phyloP scores from a whole-genome alignment of 1,140 invertebrate genomes.

The Pristionchus pacificus region DNA sequence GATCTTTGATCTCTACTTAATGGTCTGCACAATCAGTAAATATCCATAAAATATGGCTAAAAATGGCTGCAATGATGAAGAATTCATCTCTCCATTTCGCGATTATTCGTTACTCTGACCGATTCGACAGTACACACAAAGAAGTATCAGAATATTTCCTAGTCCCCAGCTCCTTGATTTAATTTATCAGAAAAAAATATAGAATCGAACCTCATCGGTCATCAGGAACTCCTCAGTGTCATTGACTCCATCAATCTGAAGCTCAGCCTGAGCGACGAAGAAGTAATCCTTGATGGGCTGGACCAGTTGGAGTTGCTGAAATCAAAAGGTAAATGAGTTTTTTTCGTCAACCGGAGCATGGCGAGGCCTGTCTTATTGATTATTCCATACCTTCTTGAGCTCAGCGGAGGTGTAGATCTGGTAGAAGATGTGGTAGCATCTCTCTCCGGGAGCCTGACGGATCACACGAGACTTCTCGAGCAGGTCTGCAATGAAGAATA shows the following conservation, averaged over 20 bases:
- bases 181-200: no score
- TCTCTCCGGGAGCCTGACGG: constrained; percentile 92
- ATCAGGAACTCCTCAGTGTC: constrained; percentile 76
- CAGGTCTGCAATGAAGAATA: constrained; percentile 71
- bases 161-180: no score
- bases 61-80: no score
- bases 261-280: constrained; percentile 93
- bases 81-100: no score
- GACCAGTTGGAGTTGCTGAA: constrained; percentile 45
- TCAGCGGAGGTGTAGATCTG: constrained; percentile 94
- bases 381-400: constrained; percentile 58
- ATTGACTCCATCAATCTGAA: constrained; percentile 77
- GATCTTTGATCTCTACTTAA: no score
- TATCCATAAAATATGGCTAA: no score
- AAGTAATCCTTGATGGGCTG: constrained; percentile 53
- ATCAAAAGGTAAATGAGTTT: no score
- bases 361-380: constrained; percentile 57
- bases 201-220: constrained; percentile 94
- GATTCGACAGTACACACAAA: no score
- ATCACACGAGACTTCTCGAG: constrained; percentile 99
- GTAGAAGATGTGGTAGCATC: constrained; percentile 99
- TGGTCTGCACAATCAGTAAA: no score
- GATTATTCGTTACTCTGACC: no score
- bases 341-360: constrained; percentile 13
- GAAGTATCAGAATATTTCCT: no score